Evolutionary conservation across 2,113 vertebrate species (phyloP).

Genomic region (Sprattus sprattus): DNA sequence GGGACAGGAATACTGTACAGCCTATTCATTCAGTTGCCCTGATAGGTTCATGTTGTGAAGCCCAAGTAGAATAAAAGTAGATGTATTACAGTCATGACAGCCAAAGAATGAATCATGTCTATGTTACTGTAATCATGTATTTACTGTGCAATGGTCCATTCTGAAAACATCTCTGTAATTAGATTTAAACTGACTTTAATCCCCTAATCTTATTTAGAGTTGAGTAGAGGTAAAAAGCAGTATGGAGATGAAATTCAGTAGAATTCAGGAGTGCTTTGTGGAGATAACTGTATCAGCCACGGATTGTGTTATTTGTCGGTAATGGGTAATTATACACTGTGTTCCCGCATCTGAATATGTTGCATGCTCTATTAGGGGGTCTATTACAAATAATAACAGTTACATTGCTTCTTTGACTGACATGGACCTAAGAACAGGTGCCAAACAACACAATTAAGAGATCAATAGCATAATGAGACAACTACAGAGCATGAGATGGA

Average conservation of each 20-base stretch:
- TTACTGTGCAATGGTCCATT: not conserved
- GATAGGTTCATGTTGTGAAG: too few relatives aligned
- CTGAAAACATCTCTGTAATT: not conserved
- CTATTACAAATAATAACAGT: slow-evolving; percentile 45
- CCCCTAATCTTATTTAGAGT: not conserved
- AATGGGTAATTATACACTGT: slow-evolving; percentile 20
- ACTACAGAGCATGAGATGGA: slow-evolving; percentile 20
- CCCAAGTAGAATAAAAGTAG: too few relatives aligned
- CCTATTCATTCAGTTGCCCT: too few relatives aligned
- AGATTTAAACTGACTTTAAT: not conserved
- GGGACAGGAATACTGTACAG: too few relatives aligned
- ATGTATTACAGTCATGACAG: too few relatives aligned
- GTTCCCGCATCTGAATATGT: slow-evolving; percentile 21
- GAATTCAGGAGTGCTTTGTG: slow-evolving; percentile 31
- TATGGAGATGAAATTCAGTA: not conserved
- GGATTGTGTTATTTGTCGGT: slow-evolving; percentile 35
- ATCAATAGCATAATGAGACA: slow-evolving; percentile 52
- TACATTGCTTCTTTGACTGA: not conserved
- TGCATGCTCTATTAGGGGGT: slow-evolving; percentile 33
- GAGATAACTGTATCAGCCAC: slow-evolving; percentile 28
- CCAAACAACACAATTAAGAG: slow-evolving; percentile 54
- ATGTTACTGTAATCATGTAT: too few relatives aligned
- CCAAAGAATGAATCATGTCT: too few relatives aligned
- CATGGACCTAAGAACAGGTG: slow-evolving; percentile 34
- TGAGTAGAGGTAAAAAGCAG: not conserved